phyloP scores from a whole-genome alignment of 2,113 vertebrate species.

The Lanius ludovicianus region DNA sequence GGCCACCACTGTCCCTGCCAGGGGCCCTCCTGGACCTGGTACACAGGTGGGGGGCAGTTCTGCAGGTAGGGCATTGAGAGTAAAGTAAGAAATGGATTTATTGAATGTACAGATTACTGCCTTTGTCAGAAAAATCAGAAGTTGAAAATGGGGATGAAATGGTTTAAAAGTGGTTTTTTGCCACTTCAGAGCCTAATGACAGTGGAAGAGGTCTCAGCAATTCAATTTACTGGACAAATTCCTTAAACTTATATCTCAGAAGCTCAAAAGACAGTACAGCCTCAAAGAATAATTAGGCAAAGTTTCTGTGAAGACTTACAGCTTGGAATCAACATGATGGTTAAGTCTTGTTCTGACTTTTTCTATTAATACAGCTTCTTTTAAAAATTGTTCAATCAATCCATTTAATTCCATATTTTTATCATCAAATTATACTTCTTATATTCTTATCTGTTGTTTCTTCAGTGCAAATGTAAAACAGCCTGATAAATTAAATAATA shows the following conservation, averaged over 20 bases:
- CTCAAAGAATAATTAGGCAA: not conserved
- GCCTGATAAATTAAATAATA: not conserved
- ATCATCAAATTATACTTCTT: not conserved
- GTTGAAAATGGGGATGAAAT: not conserved
- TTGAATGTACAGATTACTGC: not conserved
- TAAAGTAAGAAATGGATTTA: not conserved
- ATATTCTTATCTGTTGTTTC: not conserved
- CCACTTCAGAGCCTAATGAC: not conserved
- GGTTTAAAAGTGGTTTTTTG: not conserved
- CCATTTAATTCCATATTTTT: not conserved
- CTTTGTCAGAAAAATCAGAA: not conserved
- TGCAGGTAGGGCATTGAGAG: not conserved
- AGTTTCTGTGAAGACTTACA: not conserved
- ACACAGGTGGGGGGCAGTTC: not conserved
- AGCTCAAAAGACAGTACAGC: not conserved
- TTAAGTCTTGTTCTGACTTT: not conserved
- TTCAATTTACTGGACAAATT: not conserved
- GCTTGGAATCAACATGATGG: not conserved
- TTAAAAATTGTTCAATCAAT: not conserved
- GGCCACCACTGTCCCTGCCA: rapidly evolving
- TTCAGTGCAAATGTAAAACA: not conserved
- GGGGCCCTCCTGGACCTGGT: not conserved
- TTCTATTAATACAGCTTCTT: not conserved
- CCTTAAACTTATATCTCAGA: not conserved
- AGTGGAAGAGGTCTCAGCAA: not conserved